Conservation (phyloP, 2,888 invertebrate genomes). For the Cephus nigrinus region DNA sequence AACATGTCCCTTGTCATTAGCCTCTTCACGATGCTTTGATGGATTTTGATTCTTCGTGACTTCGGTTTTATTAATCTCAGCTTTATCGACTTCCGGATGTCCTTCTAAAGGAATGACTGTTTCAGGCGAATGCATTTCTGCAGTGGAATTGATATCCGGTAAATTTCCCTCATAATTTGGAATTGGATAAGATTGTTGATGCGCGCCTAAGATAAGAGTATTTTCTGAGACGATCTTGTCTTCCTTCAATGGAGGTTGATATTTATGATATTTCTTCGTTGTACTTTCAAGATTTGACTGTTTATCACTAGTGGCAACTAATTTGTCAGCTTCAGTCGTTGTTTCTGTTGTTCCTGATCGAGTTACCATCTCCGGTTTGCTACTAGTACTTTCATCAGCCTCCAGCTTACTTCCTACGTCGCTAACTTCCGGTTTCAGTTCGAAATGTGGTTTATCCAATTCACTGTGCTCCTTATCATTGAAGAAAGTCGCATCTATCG, state of each 20-base stretch:
- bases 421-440: constrained; percentile 24
- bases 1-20: not conserved
- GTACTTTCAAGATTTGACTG: constrained; percentile 24
- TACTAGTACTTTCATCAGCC: not conserved
- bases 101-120: constrained; percentile 33
- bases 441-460: constrained; percentile 27
- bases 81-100: constrained; percentile 39
- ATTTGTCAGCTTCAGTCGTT: constrained; percentile 17
- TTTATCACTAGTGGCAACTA: constrained; percentile 14
- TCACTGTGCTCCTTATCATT: constrained; percentile 19
- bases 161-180: constrained; percentile 38
- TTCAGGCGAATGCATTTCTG: constrained; percentile 27
- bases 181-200: constrained; percentile 46
- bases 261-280: constrained; percentile 42
- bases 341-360: constrained; percentile 12
- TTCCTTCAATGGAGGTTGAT: constrained; percentile 49
- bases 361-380: not conserved
- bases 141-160: constrained; percentile 23
- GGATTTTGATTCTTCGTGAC: constrained; percentile 54
- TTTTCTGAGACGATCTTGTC: constrained; percentile 48
- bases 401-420: not conserved
- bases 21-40: not conserved
- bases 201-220: constrained; percentile 48
- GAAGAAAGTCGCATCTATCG: constrained; percentile 14
- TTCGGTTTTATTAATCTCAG: constrained; percentile 58